Conservation (phyloP, 2,113 vertebrate genomes). For the Rhinopithecus roxellana region DNA sequence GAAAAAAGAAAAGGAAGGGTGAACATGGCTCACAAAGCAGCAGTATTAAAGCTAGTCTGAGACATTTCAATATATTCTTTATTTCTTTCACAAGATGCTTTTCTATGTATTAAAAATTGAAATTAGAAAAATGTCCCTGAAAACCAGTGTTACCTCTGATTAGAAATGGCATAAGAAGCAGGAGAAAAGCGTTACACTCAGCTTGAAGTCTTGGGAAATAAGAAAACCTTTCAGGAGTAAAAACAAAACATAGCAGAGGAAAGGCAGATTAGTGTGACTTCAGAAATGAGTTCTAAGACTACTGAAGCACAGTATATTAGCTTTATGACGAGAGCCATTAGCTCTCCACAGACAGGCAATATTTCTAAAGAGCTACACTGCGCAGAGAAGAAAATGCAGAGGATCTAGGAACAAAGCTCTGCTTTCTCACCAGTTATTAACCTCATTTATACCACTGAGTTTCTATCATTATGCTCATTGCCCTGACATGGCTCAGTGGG, state of each 20-base stretch:
- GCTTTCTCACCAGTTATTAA: constrained; percentile 68
- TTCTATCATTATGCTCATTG: constrained; percentile 41
- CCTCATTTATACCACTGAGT: constrained; percentile 59
- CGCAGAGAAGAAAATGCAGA: constrained; percentile 35
- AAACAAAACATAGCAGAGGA: constrained; percentile 54
- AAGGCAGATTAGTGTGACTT: constrained; percentile 65
- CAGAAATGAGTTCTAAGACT: constrained; percentile 64
- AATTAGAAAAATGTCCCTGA: neutral
- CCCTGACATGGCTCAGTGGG: constrained; percentile 32
- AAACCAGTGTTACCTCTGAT: constrained; percentile 51
- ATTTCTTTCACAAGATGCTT: neutral
- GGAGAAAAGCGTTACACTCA: neutral
- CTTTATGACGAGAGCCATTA: constrained; percentile 67
- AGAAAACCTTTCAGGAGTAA: constrained; percentile 46
- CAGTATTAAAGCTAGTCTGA: neutral
- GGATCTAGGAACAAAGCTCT: constrained; percentile 17
- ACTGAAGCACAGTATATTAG: constrained; percentile 65
- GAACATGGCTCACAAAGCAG: neutral
- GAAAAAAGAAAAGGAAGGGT: neutral
- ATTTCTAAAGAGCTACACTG: constrained; percentile 50
- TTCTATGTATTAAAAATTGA: constrained; percentile 25
- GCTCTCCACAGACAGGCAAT: constrained; percentile 54
- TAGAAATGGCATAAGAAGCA: constrained; percentile 43
- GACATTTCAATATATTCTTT: neutral
- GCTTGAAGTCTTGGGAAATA: constrained; percentile 52